Conservation (phyloP, 2,113 vertebrate species). For the Empidonax alnorum region DNA sequence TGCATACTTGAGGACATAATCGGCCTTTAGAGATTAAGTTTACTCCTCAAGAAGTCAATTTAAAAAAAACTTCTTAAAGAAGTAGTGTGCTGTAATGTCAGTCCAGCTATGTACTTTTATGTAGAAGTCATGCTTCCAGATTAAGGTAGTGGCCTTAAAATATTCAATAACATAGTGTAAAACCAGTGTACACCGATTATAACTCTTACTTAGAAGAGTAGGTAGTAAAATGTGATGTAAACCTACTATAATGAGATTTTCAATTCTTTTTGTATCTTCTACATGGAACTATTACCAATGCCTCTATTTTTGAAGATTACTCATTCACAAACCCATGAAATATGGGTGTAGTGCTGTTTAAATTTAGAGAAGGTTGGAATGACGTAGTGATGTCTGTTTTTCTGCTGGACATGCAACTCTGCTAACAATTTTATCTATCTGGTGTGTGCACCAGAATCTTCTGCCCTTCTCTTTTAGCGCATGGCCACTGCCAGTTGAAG, state of each 20-base stretch:
- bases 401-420: not conserved
- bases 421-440: not conserved
- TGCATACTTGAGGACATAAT: not conserved
- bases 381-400: not conserved
- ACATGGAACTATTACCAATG: not conserved
- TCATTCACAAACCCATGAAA: not conserved
- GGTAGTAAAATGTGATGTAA: not conserved
- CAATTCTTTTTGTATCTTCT: not conserved
- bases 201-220: not conserved
- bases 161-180: not conserved
- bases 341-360: not conserved
- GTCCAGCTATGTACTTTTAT: not conserved
- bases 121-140: not conserved
- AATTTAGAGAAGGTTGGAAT: not conserved
- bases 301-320: not conserved
- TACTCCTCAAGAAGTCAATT: not conserved
- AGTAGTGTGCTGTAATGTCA: not conserved
- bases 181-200: not conserved
- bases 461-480: not conserved
- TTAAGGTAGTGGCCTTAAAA: conserved; percentile 4
- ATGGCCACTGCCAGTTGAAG: not conserved
- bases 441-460: not conserved
- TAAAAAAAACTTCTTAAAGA: not conserved
- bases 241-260: not conserved
- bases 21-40: not conserved